Percentiles rank a stretch among this genome's conserved stretches.
Evolutionary conservation across 2,797 vertebrate genomes (phyloP).

Genomic region (Chloroceryle inda): DNA sequence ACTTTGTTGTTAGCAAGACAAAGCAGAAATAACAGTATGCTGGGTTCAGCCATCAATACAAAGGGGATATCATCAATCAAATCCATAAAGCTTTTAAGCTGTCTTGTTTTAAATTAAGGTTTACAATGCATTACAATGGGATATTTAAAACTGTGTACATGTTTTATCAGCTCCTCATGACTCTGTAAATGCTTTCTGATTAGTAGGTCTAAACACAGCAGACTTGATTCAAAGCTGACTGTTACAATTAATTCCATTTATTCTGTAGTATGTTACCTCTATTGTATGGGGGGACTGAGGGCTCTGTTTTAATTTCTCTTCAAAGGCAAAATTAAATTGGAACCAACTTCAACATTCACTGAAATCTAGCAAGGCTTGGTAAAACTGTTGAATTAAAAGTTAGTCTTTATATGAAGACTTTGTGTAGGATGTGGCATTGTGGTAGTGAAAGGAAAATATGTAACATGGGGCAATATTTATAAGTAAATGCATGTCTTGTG

Average conservation of each 20-base stretch:
- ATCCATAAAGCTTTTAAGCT: slow-evolving; percentile 78
- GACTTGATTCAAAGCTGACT: slow-evolving; percentile 1
- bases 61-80: slow-evolving; percentile 77
- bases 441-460: background rate
- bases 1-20: slow-evolving; percentile 77
- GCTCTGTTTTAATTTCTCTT: background rate
- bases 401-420: background rate
- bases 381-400: background rate
- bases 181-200: slow-evolving; percentile 76
- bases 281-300: background rate
- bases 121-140: slow-evolving; percentile 79
- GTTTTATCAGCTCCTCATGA: slow-evolving; percentile 78
- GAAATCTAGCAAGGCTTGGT: background rate
- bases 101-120: slow-evolving; percentile 80
- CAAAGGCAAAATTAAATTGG: background rate
- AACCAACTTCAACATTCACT: background rate
- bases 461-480: background rate
- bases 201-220: slow-evolving; percentile 53
- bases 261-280: background rate
- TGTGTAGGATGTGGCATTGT: background rate
- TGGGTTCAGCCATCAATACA: slow-evolving; percentile 77
- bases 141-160: slow-evolving; percentile 78
- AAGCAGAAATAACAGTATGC: slow-evolving; percentile 75
- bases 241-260: slow-evolving; percentile 29
- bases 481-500: background rate